Conservation (phyloP, 2,113 vertebrate genomes). For the Mobula hypostoma region DNA sequence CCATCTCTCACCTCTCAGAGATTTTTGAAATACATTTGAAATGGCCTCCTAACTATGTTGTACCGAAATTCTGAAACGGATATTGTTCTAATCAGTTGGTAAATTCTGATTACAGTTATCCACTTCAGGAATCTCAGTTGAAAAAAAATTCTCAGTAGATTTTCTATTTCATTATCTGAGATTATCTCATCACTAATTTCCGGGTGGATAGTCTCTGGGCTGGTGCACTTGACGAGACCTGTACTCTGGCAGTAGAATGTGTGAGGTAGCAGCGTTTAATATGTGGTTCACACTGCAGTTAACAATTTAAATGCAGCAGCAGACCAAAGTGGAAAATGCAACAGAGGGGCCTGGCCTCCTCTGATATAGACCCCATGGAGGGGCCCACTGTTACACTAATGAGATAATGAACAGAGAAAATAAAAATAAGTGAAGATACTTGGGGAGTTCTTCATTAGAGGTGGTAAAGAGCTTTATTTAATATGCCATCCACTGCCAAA, state of each 20-base stretch:
- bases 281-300: background rate
- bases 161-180: background rate
- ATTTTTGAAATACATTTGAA: background rate
- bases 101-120: background rate
- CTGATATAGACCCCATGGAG: background rate
- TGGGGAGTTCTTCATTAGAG: slow-evolving; percentile 1
- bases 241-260: background rate
- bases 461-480: background rate
- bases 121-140: background rate
- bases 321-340: background rate
- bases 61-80: background rate
- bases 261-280: too few relatives aligned
- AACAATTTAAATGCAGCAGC: background rate
- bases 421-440: background rate
- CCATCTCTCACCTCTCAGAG: too few relatives aligned
- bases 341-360: background rate
- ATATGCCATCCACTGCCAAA: background rate
- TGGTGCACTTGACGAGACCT: background rate
- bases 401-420: background rate
- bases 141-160: background rate
- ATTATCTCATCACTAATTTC: background rate
- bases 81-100: background rate
- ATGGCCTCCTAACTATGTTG: background rate
- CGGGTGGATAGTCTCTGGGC: background rate
- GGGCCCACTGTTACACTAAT: background rate